These are phyloP conservation scores for Sarcophaga variegata DNA, from an alignment of 2,888 invertebrate species.

Conservation along the genomic window DNA sequence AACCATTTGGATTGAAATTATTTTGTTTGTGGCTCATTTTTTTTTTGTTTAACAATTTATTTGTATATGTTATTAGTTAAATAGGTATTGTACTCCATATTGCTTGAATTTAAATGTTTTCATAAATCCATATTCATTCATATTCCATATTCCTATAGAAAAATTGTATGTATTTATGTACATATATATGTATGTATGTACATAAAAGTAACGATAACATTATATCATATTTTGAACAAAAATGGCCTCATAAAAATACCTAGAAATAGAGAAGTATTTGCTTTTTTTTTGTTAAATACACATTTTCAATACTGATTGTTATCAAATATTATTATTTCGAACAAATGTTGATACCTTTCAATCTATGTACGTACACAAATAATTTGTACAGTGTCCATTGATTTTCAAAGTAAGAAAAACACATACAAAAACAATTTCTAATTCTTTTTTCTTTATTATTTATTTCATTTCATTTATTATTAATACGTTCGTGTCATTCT, in stretches of 20 bases:
- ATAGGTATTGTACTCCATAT: constrained; percentile 57
- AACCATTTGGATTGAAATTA: constrained; percentile 57
- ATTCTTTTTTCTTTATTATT: constrained; percentile 3
- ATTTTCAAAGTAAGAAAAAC: constrained; percentile 31
- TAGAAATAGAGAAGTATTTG: not conserved
- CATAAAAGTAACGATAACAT: constrained; percentile 39
- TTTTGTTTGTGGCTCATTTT: not conserved
- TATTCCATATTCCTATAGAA: not conserved
- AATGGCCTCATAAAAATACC: constrained; percentile 69
- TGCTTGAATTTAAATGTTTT: constrained; percentile 57
- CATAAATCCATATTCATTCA: constrained; percentile 21
- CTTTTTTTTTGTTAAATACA: not conserved
- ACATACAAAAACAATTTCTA: constrained; percentile 2
- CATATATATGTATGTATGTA: not conserved
- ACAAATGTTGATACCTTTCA: constrained; percentile 45
- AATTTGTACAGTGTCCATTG: constrained; percentile 13
- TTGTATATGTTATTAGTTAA: constrained; percentile 21
- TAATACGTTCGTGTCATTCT: constrained; percentile 43
- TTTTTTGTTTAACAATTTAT: not conserved
- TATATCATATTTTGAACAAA: constrained; percentile 67
- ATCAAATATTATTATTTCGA: constrained; percentile 49
- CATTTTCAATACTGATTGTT: constrained; percentile 61
- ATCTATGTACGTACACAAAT: constrained; percentile 22
- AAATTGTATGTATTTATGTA: not conserved
- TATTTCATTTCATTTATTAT: not conserved